Base-by-base conservation (phyloP, 1,140 invertebrate genomes). In the Zaprionus tsacasi region DNA sequence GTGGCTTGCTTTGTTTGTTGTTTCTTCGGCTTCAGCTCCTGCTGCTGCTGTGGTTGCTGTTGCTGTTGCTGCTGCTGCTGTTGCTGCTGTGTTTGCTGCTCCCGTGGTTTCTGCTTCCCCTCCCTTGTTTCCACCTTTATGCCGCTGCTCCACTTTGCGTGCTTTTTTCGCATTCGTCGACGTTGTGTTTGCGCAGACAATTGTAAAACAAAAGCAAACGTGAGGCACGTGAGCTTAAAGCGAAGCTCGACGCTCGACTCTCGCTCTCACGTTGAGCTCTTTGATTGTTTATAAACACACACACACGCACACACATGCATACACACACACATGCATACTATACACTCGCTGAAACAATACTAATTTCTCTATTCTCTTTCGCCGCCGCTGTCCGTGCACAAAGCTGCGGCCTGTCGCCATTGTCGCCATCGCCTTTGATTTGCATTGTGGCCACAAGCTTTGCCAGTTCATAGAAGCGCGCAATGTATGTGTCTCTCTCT, bases 141-240 rank as follows among this genome's bases (percentile, higher is more conserved):
- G 43, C 58, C 15, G 27, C 10, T 57, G 66, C 43, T 75, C 58
- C 33, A 52, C 40, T 63, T 75, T 36, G 35, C 58, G 33, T 63
- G 17, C 25, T 21, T 54, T 59, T 60, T 64, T 56, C 27, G 21
- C 52, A 55, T 56, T 27, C 52, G 25, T 38, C 52, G n/a, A 43
- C 59, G 25, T 7, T 54, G 58, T 66, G 56, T 67, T 67, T 72
- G 57, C 56, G 50, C 70, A 72, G 74, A 72, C 74, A 76, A 72
- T 72, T 72, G 74, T 76, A 63, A 76, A 76, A 76, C 74, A 76
- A 72, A 76, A 76, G 63, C 69, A 40, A 66, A 70, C 57, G 56
- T 21, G 21, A 21, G 57, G 57, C 70, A 67, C 69, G 57, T 61
- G 57, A 76, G 70, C 69, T 76, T 76, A 66, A 66, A 71, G 66